Base-by-base conservation (phyloP, 1,140 invertebrate species). In the Cyrtorhinus lividipennis region DNA sequence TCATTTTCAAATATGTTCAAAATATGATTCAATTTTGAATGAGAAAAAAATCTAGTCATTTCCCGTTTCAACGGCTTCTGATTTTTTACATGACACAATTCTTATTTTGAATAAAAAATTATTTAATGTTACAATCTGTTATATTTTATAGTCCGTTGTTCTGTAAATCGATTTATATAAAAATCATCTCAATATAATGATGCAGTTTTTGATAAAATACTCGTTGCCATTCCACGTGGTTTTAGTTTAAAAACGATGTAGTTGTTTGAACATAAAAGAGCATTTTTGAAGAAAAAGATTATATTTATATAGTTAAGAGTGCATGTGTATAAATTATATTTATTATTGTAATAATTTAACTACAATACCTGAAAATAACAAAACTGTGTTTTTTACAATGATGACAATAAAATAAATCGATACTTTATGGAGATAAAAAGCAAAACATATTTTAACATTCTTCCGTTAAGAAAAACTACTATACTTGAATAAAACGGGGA, bases 141-240 rank as follows among this genome's bases (percentile, higher is more conserved):
- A 62, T 62, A 62, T 62, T 62, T 62, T 62, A 62, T 62, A 44
- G 44, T 53, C 24, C 53, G 61, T 62, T 62, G 61, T 24, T 46
- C 22, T 62, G 53, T 56, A 62, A 62, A 62, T 62, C 45, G 27
- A 18, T 61, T 61, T 61, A 61, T 61, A 61, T n/a, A 61, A 38
- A 27, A 38, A 61, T 15, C 5, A 61, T 44, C 38, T 62, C 25
- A 53, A 62, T 53, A 53, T 62, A 38, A 30, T 53, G 30, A 8
- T 38, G 15, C 30, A 15, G 15, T 38, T 53, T 25, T 53, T 44
- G 20, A 25, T 61, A 45, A 60, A 62, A 62, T 62, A 62, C 61
- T 62, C 61, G 48, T 62, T 62, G 61, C 61, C 61, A 62, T 62
- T 62, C 61, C 61, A 62, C 23, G 53, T 62, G 61, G 61, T 62